A percentile compares a stretch with the other conserved stretches of the same genome.
Evolutionary conservation across 2,113 vertebrate species (phyloP).

Genomic region (Salvelinus namaycush): DNA sequence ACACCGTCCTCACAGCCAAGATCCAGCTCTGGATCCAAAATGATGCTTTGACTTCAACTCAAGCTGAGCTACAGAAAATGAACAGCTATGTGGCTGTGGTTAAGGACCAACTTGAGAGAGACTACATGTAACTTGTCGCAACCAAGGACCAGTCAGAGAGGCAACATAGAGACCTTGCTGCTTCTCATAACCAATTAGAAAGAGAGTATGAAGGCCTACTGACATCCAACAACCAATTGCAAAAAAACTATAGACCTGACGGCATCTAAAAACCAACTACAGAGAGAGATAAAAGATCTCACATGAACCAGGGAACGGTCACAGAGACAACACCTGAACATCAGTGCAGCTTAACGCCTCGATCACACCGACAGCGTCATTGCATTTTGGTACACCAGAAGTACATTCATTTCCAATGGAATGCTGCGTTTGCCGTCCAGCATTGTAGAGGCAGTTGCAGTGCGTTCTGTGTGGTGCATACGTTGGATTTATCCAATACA

Average conservation of each 20-base stretch:
- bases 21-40: neutral
- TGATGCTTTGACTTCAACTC: neutral
- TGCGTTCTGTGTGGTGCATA: no score
- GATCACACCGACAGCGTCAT: no score
- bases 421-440: no score
- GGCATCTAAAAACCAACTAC: neutral
- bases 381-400: no score
- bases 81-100: neutral
- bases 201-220: neutral
- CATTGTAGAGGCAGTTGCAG: no score
- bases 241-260: constrained; percentile 1
- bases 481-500: no score
- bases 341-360: neutral
- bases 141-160: neutral
- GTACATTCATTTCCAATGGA: no score
- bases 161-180: neutral
- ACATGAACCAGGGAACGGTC: neutral
- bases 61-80: neutral
- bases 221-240: neutral
- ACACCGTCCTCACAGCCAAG: neutral
- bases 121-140: neutral
- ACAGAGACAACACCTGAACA: neutral
- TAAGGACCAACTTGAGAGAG: constrained; percentile 10
- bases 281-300: neutral
- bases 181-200: constrained; percentile 3